Evolutionary conservation across 2,113 vertebrate species (phyloP).

Genomic region (Paedocypris sp.): DNA sequence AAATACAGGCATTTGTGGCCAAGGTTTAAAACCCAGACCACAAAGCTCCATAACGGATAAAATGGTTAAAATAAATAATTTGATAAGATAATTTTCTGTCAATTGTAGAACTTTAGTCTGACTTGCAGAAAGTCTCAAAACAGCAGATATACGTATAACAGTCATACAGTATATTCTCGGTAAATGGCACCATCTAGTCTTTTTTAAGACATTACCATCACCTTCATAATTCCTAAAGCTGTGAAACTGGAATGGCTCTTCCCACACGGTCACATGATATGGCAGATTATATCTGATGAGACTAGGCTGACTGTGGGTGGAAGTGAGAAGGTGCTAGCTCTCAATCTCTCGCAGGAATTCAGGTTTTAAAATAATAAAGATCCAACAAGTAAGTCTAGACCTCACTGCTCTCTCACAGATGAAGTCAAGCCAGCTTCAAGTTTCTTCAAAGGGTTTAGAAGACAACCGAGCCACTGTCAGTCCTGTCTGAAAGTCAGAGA

Average conservation of each 20-base stretch:
- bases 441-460: neutral
- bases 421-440: constrained; percentile 8
- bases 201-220: constrained; percentile 37
- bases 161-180: constrained; percentile 6
- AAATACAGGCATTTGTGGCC: too few relatives aligned
- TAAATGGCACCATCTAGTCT: constrained; percentile 21
- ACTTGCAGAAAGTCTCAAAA: neutral
- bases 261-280: constrained; percentile 31
- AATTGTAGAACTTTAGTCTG: too few relatives aligned
- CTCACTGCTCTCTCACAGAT: constrained; percentile 11
- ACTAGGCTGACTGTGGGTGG: constrained; percentile 36
- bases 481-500: neutral
- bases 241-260: constrained; percentile 29
- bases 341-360: constrained; percentile 16
- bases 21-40: too few relatives aligned
- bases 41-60: too few relatives aligned
- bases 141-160: neutral
- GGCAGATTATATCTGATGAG: constrained; percentile 37
- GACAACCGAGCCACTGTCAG: neutral
- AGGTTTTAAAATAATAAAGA: constrained; percentile 25
- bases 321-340: constrained; percentile 26
- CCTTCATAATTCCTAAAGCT: constrained; percentile 37
- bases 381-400: constrained; percentile 24
- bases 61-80: too few relatives aligned
- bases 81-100: too few relatives aligned